phyloP scores from a whole-genome alignment of 2,888 invertebrate species.

The Machimus rusticus region DNA sequence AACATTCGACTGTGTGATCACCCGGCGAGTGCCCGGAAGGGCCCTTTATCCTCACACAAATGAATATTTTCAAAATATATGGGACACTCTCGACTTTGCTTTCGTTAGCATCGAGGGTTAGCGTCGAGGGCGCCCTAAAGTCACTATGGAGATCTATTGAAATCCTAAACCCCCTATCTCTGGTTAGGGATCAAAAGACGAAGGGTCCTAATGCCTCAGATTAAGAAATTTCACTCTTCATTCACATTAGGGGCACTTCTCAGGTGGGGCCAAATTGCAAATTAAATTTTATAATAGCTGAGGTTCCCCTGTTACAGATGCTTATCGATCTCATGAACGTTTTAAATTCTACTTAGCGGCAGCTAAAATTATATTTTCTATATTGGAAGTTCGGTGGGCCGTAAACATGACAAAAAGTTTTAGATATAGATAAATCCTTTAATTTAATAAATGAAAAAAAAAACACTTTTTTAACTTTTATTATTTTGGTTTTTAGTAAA shows the following conservation, averaged over 20 bases:
- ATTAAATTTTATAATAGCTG: background rate
- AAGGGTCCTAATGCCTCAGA: background rate
- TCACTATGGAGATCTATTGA: conserved; percentile 4
- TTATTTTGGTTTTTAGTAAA: too few relatives aligned
- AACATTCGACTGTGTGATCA: conserved; percentile 1
- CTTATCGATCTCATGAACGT: background rate
- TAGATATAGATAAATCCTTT: too few relatives aligned
- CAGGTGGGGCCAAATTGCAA: background rate
- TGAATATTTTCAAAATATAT: conserved; percentile 6
- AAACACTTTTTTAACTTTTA: too few relatives aligned
- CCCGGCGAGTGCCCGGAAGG: background rate
- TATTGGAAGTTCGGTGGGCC: background rate
- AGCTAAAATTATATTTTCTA: background rate
- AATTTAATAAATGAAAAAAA: too few relatives aligned
- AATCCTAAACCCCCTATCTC: background rate
- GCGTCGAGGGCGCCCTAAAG: background rate
- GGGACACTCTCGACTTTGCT: background rate
- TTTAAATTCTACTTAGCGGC: background rate
- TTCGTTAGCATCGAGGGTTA: background rate
- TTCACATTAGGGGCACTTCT: background rate
- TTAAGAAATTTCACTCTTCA: conserved; percentile 2
- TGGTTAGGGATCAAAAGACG: background rate
- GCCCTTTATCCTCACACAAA: conserved; percentile 8
- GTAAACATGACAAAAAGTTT: too few relatives aligned
- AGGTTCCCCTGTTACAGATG: background rate